Evolutionary conservation across 1,140 invertebrate species (phyloP).

Genomic region (Dendrolimus kikuchii): DNA sequence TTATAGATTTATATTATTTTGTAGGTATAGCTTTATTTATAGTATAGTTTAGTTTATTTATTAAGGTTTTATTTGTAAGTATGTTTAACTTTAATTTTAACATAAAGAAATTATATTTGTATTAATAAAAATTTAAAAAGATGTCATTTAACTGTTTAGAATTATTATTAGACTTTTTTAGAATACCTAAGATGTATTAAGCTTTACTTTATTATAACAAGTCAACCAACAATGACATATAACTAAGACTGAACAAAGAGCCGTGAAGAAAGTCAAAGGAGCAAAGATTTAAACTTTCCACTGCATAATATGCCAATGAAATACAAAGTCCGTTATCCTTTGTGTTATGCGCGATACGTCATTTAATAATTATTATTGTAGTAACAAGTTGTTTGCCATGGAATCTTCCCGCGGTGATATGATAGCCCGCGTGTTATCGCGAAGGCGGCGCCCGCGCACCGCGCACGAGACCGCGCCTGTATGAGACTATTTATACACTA

Average conservation of each 20-base stretch:
- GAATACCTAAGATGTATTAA: too few relatives aligned
- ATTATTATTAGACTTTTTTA: too few relatives aligned
- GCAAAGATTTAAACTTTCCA: conserved; percentile 13
- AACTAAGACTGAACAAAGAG: not conserved
- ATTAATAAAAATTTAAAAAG: too few relatives aligned
- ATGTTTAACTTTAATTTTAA: too few relatives aligned
- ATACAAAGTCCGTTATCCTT: conserved; percentile 7
- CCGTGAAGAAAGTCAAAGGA: conserved; percentile 1
- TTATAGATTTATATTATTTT: too few relatives aligned
- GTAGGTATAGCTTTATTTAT: too few relatives aligned
- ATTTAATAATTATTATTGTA: not conserved
- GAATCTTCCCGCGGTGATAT: conserved; percentile 50
- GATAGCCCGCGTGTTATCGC: conserved; percentile 48
- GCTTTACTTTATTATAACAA: too few relatives aligned
- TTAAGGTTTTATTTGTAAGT: too few relatives aligned
- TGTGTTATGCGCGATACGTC: conserved; percentile 3
- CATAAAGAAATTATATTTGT: too few relatives aligned
- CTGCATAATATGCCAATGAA: not conserved
- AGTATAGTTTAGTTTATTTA: too few relatives aligned
- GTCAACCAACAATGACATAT: too few relatives aligned
- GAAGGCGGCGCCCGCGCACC: conserved; percentile 35
- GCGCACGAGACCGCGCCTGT: conserved; percentile 38
- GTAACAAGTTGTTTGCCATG: conserved; percentile 48
- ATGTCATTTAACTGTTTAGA: too few relatives aligned
- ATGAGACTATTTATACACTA: conserved; percentile 41